A percentile compares a stretch with the other conserved stretches of the same genome.
Conservation (phyloP, 2,113 vertebrate genomes). For the Leucosticte australis region DNA sequence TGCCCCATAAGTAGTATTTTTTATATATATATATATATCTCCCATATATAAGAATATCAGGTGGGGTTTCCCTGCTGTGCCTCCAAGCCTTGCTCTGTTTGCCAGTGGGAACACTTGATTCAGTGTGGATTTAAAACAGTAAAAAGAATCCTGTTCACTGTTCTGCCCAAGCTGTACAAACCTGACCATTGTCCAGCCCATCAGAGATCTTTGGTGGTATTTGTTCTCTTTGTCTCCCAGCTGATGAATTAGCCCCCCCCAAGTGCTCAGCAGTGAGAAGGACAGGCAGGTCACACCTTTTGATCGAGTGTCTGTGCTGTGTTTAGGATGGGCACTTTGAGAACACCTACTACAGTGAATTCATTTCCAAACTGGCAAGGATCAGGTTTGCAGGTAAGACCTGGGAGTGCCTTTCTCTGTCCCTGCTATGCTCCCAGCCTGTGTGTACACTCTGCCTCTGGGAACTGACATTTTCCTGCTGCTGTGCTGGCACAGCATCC, state of each 20-base stretch:
- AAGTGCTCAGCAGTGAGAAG: background rate
- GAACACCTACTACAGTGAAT: slow-evolving; percentile 89
- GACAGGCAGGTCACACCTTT: background rate
- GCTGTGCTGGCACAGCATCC: background rate
- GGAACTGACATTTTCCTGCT: background rate
- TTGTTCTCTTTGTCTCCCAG: background rate
- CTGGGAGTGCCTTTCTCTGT: background rate
- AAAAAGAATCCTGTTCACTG: background rate
- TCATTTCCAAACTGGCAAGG: slow-evolving; percentile 81
- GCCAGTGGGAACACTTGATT: background rate
- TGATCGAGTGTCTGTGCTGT: background rate
- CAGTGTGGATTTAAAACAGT: background rate
- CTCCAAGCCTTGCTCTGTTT: background rate
- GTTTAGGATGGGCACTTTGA: slow-evolving; percentile 83
- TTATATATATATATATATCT: background rate
- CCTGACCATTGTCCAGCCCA: background rate
- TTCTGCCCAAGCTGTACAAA: background rate
- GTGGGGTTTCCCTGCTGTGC: background rate
- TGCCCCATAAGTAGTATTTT: background rate
- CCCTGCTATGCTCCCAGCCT: background rate
- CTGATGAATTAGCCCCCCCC: background rate
- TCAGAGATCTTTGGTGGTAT: background rate
- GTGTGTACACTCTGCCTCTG: rapidly evolving
- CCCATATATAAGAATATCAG: background rate
- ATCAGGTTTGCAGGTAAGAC: slow-evolving; percentile 83